These are phyloP conservation scores for Ginglymostoma cirratum DNA, from an alignment of 2,113 vertebrate genomes.

Conservation along the genomic window DNA sequence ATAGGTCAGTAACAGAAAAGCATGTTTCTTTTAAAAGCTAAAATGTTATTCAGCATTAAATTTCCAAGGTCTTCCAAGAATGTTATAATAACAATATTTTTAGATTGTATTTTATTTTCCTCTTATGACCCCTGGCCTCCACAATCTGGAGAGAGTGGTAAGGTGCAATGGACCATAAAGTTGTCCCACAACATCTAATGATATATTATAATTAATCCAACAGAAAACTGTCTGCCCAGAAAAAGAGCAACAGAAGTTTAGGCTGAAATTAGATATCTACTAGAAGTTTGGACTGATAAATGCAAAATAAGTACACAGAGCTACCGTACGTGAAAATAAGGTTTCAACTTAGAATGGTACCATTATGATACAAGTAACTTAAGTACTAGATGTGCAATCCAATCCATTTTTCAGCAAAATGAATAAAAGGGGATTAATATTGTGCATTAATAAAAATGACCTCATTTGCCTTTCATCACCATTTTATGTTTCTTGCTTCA, in stretches of 20 bases:
- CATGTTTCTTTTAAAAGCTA: background rate
- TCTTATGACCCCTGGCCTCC: background rate
- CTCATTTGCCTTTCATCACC: constrained; percentile 16
- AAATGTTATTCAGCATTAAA: background rate
- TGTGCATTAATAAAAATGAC: constrained; percentile 9
- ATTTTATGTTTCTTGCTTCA: constrained; percentile 22
- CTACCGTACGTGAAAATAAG: background rate
- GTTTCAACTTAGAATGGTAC: background rate
- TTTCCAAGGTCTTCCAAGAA: background rate
- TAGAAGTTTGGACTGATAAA: background rate
- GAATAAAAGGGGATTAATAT: constrained; percentile 13
- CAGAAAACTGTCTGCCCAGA: background rate
- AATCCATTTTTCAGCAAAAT: background rate
- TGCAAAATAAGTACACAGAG: background rate
- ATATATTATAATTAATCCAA: constrained; percentile 25
- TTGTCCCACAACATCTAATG: background rate
- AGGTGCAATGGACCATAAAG: constrained; percentile 7
- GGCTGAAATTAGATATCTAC: background rate
- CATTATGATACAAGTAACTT: background rate
- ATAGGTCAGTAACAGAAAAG: background rate
- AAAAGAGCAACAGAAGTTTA: background rate
- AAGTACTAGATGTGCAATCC: background rate
- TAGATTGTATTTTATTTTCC: background rate
- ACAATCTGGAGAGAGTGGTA: background rate
- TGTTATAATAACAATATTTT: background rate